Base-by-base conservation (phyloP, 2,888 invertebrate genomes). In the Xanthia icteritia region DNA sequence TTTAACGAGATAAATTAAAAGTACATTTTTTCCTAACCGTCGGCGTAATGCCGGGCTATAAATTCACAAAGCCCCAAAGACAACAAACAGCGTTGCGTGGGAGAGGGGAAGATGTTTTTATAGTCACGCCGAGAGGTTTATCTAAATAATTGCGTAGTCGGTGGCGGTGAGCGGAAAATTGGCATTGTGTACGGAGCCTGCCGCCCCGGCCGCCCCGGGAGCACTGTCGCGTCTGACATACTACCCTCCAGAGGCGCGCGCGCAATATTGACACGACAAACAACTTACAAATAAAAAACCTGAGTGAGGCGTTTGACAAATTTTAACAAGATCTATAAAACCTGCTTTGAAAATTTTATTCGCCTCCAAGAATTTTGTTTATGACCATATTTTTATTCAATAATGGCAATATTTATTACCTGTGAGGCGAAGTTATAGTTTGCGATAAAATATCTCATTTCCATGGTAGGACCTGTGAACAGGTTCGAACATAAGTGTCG, bases 1-100 rank as follows among this genome's bases (percentile, higher is more conserved):
- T 96, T 96, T 96, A 96, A 96, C 96, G 96, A 96, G 96, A 96
- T 96, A 96, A 96, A 96, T 96, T 96, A 96, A 96, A 96, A 96
- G 96, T 96, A 96, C 95, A 96, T 96, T 96, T 96, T 96, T 96
- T 96, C 94, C 94, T 94, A 96, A 96, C 96, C 95, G 94, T 93
- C 92, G 92, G 93, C 91, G 91, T 96, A 96, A 96, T 95, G 94
- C 91, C 88, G 89, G 91, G 95, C 95, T 91, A 96, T 96, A 96
- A 96, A 96, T 96, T 96, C 91, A 91, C 94, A 94, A 95, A 96
- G 95, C 96, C 96, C 96, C 94, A 96, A 96, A 96, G 96, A 96
- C 96, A 96, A 96, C 96, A 95, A 95, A 93, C 95, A 92, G 91
- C 91, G 93, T 85, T 90, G 90, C 91, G 90, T 75, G 93, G 94